Percentiles rank a stretch among this genome's conserved stretches.
These are phyloP conservation scores for Bellardia pandia DNA, from an alignment of 2,888 invertebrate species.

Conservation along the genomic window DNA sequence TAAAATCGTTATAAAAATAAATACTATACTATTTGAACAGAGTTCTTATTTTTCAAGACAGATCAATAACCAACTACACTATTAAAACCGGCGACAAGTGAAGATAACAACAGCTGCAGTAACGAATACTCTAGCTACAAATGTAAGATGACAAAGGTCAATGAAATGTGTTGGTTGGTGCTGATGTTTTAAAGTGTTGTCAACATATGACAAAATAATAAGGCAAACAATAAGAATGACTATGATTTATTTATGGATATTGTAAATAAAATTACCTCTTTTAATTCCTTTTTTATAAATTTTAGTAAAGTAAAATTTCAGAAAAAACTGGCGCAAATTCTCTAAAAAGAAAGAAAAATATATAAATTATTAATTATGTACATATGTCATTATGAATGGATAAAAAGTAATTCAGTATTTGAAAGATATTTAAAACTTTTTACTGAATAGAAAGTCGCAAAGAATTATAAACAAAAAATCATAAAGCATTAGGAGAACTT, in stretches of 20 bases:
- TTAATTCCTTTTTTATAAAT: slow-evolving; percentile 65
- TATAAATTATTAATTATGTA: slow-evolving; percentile 3
- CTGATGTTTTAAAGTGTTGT: neutral
- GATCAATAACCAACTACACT: neutral
- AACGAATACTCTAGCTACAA: neutral
- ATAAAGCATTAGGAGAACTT: slow-evolving; percentile 47
- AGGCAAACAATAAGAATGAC: neutral
- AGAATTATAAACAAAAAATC: neutral
- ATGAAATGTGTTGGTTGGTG: neutral
- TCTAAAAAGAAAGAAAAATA: slow-evolving; percentile 42
- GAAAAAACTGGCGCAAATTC: slow-evolving; percentile 66
- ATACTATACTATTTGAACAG: neutral
- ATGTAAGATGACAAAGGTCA: slow-evolving; percentile 14
- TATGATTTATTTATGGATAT: neutral
- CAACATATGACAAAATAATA: slow-evolving; percentile 8
- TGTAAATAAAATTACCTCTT: slow-evolving; percentile 55
- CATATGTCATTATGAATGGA: neutral
- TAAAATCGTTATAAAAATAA: slow-evolving; percentile 14
- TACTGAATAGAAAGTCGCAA: neutral
- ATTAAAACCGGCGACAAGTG: neutral
- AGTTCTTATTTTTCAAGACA: neutral
- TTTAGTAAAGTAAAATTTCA: slow-evolving; percentile 58
- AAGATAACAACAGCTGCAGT: slow-evolving; percentile 41
- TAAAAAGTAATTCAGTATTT: slow-evolving; percentile 25
- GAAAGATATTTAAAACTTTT: slow-evolving; percentile 6